Base-by-base conservation (phyloP, 2,888 invertebrate genomes). In the Panorpa germanica region DNA sequence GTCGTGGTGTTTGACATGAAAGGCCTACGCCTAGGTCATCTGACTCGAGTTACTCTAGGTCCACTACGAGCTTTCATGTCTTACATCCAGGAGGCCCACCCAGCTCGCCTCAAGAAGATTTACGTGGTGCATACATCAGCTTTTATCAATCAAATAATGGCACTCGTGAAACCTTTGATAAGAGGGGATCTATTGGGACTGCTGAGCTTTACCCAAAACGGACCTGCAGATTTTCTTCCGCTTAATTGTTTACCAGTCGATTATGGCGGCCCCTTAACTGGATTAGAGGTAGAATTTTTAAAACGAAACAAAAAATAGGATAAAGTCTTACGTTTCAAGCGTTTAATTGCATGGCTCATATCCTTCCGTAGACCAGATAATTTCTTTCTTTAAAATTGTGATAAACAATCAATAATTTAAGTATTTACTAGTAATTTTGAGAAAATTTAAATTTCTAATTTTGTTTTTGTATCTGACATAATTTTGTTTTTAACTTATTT, bases 1-100 rank as follows among this genome's bases (percentile, higher is more conserved):
- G 57, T 71, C 31, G 67, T 71, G 16, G 58, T 71, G 35, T 70
- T 72, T 40, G 72, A 71, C 42, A 71, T 71, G 69, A 69, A 67
- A 47, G 66, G 69, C 11, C 63, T 70, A 38, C 61, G 61, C 25
- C 48, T 72, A n/a, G 70, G 70, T 1, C 72, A 72, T 46, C 46
- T 71, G 30, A 66, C 71, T 1, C 53, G 69, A 39, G 67, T 71
- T 8, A 69, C 65, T 25, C 43, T 71, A 29, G 68, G 69, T 2
- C 65, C 68, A 3, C 45, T 71, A 15, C 52, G 67, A 38, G 63
- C 68, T 3, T 70, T 70, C 44, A 69, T 72, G 66, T 48, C 59
- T 37, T 71, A 71, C 44, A 70, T 71, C 39, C 72, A 72, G 70
- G 70, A 67, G 43, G 72, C 67, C 0, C 70, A 71, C 45, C 71